Conservation (phyloP, 1,140 invertebrate genomes). For the Drosophila subobscura region DNA sequence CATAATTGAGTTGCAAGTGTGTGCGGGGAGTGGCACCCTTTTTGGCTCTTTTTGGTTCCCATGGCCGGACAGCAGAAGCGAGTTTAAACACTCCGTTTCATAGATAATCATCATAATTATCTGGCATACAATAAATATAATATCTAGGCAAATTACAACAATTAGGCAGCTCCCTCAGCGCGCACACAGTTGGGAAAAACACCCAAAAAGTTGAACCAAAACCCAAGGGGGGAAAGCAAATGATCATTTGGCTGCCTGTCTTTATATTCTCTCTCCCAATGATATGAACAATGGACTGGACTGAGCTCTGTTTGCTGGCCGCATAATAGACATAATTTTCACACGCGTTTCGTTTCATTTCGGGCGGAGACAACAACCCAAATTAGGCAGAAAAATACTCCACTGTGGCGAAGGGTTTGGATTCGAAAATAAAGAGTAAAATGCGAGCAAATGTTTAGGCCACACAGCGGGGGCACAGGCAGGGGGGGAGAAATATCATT, state of each 20-base stretch:
- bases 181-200: conserved; percentile 61
- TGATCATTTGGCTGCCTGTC: conserved; percentile 48
- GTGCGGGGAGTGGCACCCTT: conserved; percentile 30
- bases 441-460: conserved; percentile 45
- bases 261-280: conserved; percentile 32
- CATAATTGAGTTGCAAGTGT: conserved; percentile 77
- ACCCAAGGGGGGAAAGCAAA: conserved; percentile 51
- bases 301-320: conserved; percentile 19
- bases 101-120: conserved; percentile 82
- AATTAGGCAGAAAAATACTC: conserved; percentile 76
- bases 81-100: conserved; percentile 71
- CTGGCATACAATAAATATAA: conserved; percentile 78
- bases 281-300: conserved; percentile 33
- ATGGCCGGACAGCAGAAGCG: conserved; percentile 32
- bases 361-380: conserved; percentile 56
- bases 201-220: conserved; percentile 47
- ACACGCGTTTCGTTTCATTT: conserved; percentile 76
- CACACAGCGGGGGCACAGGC: conserved; percentile 25
- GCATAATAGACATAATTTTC: conserved; percentile 78
- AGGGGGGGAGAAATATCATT: conserved; percentile 3
- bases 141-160: conserved; percentile 79
- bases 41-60: conserved; percentile 52
- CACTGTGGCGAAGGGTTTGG: conserved; percentile 1
- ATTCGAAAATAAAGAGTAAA: conserved; percentile 25
- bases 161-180: conserved; percentile 56